Base-by-base conservation (phyloP, 1,140 invertebrate species). In the Orius laevigatus region DNA sequence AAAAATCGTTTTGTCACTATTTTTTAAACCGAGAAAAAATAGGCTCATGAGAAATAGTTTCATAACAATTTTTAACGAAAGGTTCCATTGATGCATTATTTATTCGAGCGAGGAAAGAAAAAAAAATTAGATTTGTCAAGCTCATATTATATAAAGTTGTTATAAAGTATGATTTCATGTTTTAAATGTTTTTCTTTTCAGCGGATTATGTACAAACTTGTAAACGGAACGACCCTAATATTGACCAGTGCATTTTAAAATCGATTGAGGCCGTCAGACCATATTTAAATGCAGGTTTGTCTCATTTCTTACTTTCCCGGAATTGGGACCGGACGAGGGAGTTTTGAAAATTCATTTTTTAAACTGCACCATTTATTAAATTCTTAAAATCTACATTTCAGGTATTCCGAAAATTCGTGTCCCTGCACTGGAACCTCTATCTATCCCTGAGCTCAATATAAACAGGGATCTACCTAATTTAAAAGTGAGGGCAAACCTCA, bases 401-500 rank as follows among this genome's bases (percentile, higher is more conserved):
- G 79, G 79, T 3, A 74, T 79, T 10, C 72, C 74, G 0, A 70
- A 76, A 50, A 62, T 79, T 11, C 73, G 73, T 51, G 58, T 80
- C 2, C 79, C 78, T 0, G 58, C 74, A 0, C 53, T 79, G 20
- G 79, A 82, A 52, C 78, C 79, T 0, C 67, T 81, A 42, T 56
- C 62, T 5, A 64, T 82, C 3, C 74, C 75, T 0, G 70, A 71
- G 0, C 61, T 79, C 5, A 45, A 72, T 14, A 65, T 82, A 4
- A 74, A 81, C 55, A 67, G 76, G 51, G 75, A 72, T 33, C 62
- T 75, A n/a, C 71, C 79, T 5, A 68, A 74, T 5, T 59, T 82
- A 10, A 71, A 72, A 49, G 60, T 82, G 31, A 78, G 76, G 55
- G 76, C 77, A 0, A 72, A 73, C 2, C 61, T 81, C 20, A 75